Percentiles rank a stretch among this genome's conserved stretches.
Conservation (phyloP, 2,888 invertebrate genomes). For the Amphipyra tragopoginis region DNA sequence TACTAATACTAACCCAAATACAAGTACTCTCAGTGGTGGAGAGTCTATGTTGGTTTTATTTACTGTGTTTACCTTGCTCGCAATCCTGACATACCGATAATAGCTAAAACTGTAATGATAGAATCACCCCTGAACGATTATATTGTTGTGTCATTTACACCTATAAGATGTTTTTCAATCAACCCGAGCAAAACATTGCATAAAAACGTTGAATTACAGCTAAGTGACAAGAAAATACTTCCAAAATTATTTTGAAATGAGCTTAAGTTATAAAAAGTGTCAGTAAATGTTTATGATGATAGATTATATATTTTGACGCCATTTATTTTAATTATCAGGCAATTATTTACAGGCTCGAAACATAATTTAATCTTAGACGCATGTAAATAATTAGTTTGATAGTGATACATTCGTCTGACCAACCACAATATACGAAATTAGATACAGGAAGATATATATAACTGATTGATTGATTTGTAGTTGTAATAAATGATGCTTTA, state of each 20-base stretch:
- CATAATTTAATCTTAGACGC: conserved; percentile 48
- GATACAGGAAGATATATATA: conserved; percentile 53
- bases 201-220: conserved; percentile 38
- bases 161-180: conserved; percentile 40
- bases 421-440: conserved; percentile 35
- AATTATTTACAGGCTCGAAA: conserved; percentile 36
- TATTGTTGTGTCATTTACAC: too few relatives aligned
- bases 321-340: conserved; percentile 51
- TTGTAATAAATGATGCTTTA: conserved; percentile 46
- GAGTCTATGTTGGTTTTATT: too few relatives aligned
- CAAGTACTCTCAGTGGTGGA: too few relatives aligned
- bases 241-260: conserved; percentile 14
- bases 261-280: conserved; percentile 17
- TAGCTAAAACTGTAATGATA: too few relatives aligned
- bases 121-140: too few relatives aligned
- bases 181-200: conserved; percentile 37
- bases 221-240: conserved; percentile 18
- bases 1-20: too few relatives aligned
- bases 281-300: conserved; percentile 26
- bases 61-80: too few relatives aligned
- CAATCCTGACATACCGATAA: too few relatives aligned
- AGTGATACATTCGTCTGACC: conserved; percentile 31
- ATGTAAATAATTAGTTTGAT: conserved; percentile 49
- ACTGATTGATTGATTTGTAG: conserved; percentile 49
- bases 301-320: conserved; percentile 30